These are phyloP conservation scores for Trichechus manatus DNA, from an alignment of 2,113 vertebrate species.

Conservation along the genomic window DNA sequence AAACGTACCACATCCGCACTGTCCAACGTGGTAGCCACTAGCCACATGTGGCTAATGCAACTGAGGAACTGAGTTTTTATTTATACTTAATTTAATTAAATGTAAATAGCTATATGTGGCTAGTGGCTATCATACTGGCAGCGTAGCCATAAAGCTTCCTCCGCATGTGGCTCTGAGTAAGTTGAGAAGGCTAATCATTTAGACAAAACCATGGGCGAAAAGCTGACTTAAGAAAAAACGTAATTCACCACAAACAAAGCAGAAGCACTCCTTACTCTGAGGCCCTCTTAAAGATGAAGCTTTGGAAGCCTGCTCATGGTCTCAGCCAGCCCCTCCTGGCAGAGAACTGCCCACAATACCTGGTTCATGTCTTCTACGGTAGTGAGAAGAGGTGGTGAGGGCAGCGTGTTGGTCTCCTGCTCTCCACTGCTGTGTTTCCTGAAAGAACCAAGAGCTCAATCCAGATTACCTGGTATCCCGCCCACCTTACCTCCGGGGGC, in stretches of 20 bases:
- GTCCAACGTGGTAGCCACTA: not conserved
- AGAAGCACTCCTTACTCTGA: not conserved
- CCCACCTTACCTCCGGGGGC: not conserved
- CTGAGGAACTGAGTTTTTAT: not conserved
- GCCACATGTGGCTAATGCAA: not conserved
- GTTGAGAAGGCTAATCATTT: not conserved
- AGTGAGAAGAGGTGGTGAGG: constrained; percentile 94
- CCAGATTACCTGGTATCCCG: not conserved
- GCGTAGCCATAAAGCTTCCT: not conserved
- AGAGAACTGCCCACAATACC: constrained; percentile 85
- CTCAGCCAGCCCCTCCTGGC: not conserved
- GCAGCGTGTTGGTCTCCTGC: constrained; percentile 94
- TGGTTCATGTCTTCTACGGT: constrained; percentile 93
- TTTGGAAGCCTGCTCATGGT: not conserved
- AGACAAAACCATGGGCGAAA: not conserved
- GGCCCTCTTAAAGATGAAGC: not conserved
- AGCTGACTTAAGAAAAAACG: not conserved
- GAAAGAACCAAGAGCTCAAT: constrained; percentile 63
- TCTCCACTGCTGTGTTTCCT: constrained; percentile 99
- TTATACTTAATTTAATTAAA: not conserved
- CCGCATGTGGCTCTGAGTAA: not conserved
- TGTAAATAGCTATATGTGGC: not conserved
- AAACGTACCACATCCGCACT: rapidly evolving
- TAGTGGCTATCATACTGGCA: not conserved
- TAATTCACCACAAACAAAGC: not conserved